Evolutionary conservation across 2,888 invertebrate genomes (phyloP).

Genomic region (Subacronicta megacephala): DNA sequence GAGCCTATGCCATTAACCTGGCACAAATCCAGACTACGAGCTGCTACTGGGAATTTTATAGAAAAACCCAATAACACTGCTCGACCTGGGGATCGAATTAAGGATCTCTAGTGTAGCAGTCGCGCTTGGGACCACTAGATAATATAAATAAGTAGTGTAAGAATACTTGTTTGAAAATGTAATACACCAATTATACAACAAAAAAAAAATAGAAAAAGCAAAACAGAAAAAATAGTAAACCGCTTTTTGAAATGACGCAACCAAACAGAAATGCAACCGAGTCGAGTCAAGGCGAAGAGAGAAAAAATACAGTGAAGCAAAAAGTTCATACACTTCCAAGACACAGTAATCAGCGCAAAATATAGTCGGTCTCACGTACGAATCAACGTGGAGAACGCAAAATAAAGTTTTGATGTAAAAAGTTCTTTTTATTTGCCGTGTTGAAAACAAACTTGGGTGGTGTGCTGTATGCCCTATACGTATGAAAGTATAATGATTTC

Average conservation of each 20-base stretch:
- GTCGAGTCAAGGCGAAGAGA: constrained; percentile 24
- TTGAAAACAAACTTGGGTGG: constrained; percentile 71
- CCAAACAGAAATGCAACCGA: constrained; percentile 52
- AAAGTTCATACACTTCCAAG: constrained; percentile 61
- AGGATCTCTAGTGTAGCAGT: too few species aligned
- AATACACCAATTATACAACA: neutral
- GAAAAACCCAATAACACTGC: too few species aligned
- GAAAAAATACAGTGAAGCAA: constrained; percentile 42
- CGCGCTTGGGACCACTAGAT: too few species aligned
- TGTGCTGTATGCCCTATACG: constrained; percentile 52
- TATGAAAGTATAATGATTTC: constrained; percentile 60
- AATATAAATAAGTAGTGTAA: too few species aligned
- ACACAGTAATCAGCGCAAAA: constrained; percentile 82
- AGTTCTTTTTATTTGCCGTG: constrained; percentile 87
- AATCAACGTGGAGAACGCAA: constrained; percentile 76
- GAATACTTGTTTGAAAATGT: neutral
- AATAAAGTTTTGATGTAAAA: constrained; percentile 90
- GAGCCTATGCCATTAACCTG: too few species aligned
- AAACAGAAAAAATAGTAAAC: constrained; percentile 40
- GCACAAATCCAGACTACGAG: too few species aligned
- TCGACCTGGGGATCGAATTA: too few species aligned
- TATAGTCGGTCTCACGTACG: constrained; percentile 85
- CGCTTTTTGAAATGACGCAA: constrained; percentile 49
- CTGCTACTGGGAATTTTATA: too few species aligned
- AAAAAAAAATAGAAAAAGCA: constrained; percentile 12